Evolutionary conservation across 2,797 vertebrate genomes (phyloP).

Genomic region (Scyliorhinus canicula): DNA sequence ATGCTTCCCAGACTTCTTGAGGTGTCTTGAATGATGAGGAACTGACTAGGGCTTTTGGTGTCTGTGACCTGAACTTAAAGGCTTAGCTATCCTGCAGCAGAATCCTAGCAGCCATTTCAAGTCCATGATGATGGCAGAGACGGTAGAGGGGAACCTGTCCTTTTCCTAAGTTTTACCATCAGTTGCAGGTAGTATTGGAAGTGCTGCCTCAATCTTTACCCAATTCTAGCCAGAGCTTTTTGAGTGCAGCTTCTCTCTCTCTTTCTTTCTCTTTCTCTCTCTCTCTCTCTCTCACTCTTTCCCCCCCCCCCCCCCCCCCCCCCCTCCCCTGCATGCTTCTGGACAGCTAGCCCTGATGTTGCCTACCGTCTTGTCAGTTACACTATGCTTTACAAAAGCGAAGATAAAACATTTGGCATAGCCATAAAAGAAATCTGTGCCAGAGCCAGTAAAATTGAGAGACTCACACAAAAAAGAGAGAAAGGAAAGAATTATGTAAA

Average conservation of each 20-base stretch:
- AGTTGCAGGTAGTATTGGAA: not conserved
- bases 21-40: not conserved
- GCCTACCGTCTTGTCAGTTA: not conserved
- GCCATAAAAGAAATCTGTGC: not conserved
- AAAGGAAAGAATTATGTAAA: not conserved
- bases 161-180: not conserved
- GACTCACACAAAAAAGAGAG: not conserved
- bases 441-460: not conserved
- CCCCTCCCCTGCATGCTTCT: not conserved
- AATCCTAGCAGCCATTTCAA: not conserved
- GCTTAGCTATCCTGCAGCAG: not conserved
- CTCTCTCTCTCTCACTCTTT: no score
- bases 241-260: not conserved
- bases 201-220: not conserved
- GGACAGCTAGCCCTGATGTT: not conserved
- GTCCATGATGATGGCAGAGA: not conserved
- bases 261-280: not conserved
- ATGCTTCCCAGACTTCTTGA: not conserved
- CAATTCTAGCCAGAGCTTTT: not conserved
- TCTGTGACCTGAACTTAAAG: not conserved
- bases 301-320: not conserved
- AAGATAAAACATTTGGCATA: not conserved
- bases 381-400: not conserved
- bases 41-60: not conserved
- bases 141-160: no score